Conservation (phyloP, 1,140 invertebrate genomes). For the Tenebrio molitor region DNA sequence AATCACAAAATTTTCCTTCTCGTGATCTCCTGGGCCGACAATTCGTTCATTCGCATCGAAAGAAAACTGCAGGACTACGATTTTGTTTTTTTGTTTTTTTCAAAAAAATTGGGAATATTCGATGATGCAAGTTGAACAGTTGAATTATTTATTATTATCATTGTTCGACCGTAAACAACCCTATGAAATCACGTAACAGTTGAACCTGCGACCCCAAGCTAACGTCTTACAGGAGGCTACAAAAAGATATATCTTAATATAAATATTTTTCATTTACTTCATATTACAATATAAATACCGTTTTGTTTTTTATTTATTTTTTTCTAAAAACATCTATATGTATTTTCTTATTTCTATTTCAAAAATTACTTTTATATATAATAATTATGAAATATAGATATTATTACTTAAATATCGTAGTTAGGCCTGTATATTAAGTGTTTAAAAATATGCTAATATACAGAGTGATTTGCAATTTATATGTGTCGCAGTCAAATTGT, state of each 20-base stretch:
- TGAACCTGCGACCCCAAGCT: slow-evolving; percentile 65
- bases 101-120: too few relatives aligned
- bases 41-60: too few relatives aligned
- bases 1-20: too few relatives aligned
- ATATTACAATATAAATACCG: slow-evolving; percentile 64
- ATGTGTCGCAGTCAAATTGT: slow-evolving; percentile 59
- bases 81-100: too few relatives aligned
- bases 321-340: slow-evolving; percentile 64
- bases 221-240: slow-evolving; percentile 65
- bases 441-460: slow-evolving; percentile 67
- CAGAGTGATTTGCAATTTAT: slow-evolving; percentile 63
- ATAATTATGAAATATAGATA: slow-evolving; percentile 65
- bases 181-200: slow-evolving; percentile 60
- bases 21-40: too few relatives aligned
- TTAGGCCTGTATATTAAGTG: slow-evolving; percentile 68
- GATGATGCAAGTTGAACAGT: too few relatives aligned
- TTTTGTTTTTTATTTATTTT: slow-evolving; percentile 60
- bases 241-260: slow-evolving; percentile 65
- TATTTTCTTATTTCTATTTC: slow-evolving; percentile 60
- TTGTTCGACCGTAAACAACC: slow-evolving; percentile 53
- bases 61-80: too few relatives aligned
- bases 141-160: too few relatives aligned
- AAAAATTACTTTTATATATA: slow-evolving; percentile 63
- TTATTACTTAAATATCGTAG: slow-evolving; percentile 65
- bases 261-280: slow-evolving; percentile 61